phyloP scores from a whole-genome alignment of 2,797 vertebrate genomes.

The Labeo calbasu region DNA sequence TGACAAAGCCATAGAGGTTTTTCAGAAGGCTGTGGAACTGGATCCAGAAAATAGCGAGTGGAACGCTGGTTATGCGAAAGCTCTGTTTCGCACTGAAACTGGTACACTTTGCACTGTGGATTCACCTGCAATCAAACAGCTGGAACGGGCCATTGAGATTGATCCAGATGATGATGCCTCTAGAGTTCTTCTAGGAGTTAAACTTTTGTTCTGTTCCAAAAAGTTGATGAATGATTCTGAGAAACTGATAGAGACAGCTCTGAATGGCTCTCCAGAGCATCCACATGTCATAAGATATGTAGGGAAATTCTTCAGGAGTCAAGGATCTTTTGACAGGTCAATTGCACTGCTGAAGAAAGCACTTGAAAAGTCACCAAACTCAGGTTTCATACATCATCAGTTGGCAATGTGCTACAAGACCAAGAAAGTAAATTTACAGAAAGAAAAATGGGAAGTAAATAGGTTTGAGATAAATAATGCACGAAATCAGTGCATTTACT shows the following conservation, averaged over 20 bases:
- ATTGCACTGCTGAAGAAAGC: slow-evolving; percentile 69
- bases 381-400: slow-evolving; percentile 77
- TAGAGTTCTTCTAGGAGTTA: slow-evolving; percentile 73
- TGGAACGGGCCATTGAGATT: slow-evolving; percentile 70
- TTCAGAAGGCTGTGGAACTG: slow-evolving; percentile 73
- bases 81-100: slow-evolving; percentile 65
- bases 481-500: slow-evolving; percentile 64
- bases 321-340: slow-evolving; percentile 62
- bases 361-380: slow-evolving; percentile 62
- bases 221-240: slow-evolving; percentile 60
- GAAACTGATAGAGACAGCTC: slow-evolving; percentile 70
- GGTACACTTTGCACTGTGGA: fast-evolving
- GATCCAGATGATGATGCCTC: slow-evolving; percentile 68
- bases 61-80: slow-evolving; percentile 74
- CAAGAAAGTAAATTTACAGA: slow-evolving; percentile 56
- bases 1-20: slow-evolving; percentile 72
- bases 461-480: slow-evolving; percentile 39
- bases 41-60: slow-evolving; percentile 76
- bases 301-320: slow-evolving; percentile 77
- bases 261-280: slow-evolving; percentile 66
- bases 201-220: slow-evolving; percentile 64
- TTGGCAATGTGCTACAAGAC: slow-evolving; percentile 74
- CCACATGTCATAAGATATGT: slow-evolving; percentile 76
- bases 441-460: neutral
- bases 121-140: slow-evolving; percentile 56